Evolutionary conservation across 2,797 vertebrate species (phyloP).

Genomic region (Hozukius guyotensis): DNA sequence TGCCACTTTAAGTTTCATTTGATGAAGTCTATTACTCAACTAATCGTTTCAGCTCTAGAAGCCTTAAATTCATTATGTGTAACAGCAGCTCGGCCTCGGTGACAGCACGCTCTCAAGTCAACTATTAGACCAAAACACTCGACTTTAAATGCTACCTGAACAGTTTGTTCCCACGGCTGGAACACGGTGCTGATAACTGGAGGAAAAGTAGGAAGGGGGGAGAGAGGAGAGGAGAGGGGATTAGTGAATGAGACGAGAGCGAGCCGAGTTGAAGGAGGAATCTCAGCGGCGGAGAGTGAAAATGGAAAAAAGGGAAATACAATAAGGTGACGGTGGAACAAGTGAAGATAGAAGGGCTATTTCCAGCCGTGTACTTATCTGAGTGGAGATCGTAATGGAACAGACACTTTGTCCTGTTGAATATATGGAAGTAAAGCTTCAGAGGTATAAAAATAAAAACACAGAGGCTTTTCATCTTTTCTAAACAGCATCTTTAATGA

Average conservation of each 20-base stretch:
- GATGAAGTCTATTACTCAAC: neutral
- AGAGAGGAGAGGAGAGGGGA: neutral
- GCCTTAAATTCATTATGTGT: neutral
- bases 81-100: neutral
- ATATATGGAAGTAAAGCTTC: neutral
- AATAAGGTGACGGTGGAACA: neutral
- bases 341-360: neutral
- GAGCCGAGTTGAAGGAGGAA: neutral
- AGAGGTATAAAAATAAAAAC: neutral
- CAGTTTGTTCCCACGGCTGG: constrained; percentile 36
- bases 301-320: neutral
- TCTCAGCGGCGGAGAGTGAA: neutral
- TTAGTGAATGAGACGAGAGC: constrained; percentile 3
- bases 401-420: neutral
- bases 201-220: neutral
- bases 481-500: constrained; percentile 28
- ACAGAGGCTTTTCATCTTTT: neutral
- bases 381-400: neutral
- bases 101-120: neutral
- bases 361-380: neutral
- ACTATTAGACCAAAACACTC: neutral
- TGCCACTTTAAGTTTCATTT: no score
- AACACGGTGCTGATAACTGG: constrained; percentile 25
- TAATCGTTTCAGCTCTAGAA: no score
- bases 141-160: constrained; percentile 23